These are phyloP conservation scores for Cybosia mesomella DNA, from an alignment of 2,888 invertebrate species.

Conservation along the genomic window DNA sequence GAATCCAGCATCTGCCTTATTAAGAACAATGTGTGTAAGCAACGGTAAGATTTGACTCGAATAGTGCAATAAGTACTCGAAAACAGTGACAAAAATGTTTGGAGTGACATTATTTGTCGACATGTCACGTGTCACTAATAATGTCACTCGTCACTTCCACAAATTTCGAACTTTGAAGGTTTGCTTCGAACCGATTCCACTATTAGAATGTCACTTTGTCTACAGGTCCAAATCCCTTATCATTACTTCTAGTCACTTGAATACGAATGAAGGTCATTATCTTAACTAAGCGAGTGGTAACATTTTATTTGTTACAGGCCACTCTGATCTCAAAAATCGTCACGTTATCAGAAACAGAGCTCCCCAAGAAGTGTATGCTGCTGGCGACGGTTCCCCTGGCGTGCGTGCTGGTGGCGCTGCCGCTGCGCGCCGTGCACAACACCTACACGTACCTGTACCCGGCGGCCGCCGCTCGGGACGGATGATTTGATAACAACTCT, in stretches of 20 bases:
- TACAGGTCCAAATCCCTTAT: background rate
- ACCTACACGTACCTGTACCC: conserved; percentile 58
- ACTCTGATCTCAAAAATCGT: conserved; percentile 59
- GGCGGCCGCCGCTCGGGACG: background rate
- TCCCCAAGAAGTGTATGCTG: conserved; percentile 57
- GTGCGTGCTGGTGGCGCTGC: conserved; percentile 60
- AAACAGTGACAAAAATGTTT: no score
- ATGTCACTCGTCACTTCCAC: no score
- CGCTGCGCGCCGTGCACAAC: conserved; percentile 68
- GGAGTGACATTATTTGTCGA: no score
- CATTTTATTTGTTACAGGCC: conserved; percentile 58
- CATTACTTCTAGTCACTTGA: background rate
- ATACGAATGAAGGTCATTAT: no score
- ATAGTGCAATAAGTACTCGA: no score
- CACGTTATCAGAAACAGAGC: conserved; percentile 56
- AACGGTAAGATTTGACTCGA: no score
- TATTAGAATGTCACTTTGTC: no score
- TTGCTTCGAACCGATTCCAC: no score
- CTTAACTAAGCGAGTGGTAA: background rate
- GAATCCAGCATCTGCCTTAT: no score
- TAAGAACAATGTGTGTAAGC: no score
- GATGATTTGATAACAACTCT: background rate
- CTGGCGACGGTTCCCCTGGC: conserved; percentile 60
- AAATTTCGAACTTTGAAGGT: no score
- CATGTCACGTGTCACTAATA: no score